Evolutionary conservation across 1,140 invertebrate species (phyloP).

Genomic region (Matsumurasca onukii): DNA sequence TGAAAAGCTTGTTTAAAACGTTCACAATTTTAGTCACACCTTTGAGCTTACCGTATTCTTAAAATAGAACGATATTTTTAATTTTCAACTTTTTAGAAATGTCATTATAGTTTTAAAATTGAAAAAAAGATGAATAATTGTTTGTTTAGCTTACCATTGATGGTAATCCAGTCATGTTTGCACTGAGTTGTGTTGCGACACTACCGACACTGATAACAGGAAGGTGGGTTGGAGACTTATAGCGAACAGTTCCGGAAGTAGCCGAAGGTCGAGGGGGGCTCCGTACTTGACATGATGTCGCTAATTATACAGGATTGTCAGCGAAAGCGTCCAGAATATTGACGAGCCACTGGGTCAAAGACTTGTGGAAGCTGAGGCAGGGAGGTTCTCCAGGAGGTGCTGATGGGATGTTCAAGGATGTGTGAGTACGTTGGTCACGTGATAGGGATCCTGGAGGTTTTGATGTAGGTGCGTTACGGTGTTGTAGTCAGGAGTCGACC

Average conservation of each 20-base stretch:
- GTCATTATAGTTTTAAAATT: too few species aligned
- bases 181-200: not conserved
- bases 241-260: conserved; percentile 2
- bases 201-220: conserved; percentile 11
- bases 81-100: too few species aligned
- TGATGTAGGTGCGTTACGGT: too few species aligned
- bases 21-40: too few species aligned
- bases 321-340: conserved; percentile 7
- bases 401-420: too few species aligned
- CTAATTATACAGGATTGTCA: conserved; percentile 16
- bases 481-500: too few species aligned
- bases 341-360: not conserved
- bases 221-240: conserved; percentile 5
- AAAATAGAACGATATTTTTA: too few species aligned
- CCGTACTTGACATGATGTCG: conserved; percentile 20
- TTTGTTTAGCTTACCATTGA: conserved; percentile 11
- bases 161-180: conserved; percentile 12
- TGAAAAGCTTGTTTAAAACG: too few species aligned
- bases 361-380: not conserved
- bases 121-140: too few species aligned
- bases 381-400: not conserved
- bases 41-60: too few species aligned
- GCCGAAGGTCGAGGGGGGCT: not conserved
- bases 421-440: too few species aligned
- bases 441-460: too few species aligned